Base-by-base conservation (phyloP, 1,140 invertebrate species). In the Pseudomyrmex cubaensis region DNA sequence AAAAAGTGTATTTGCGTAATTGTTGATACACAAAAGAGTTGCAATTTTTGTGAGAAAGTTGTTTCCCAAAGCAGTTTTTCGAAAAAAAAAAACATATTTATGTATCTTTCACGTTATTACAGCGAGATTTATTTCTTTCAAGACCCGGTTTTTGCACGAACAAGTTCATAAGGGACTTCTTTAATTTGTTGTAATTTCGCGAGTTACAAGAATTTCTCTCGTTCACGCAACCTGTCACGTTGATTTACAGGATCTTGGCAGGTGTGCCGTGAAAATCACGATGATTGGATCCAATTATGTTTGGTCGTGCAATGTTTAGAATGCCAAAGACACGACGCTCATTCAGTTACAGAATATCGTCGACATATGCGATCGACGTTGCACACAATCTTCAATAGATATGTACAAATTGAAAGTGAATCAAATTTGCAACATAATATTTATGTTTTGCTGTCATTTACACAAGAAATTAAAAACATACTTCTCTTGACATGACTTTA, bases 111-210 rank as follows among this genome's bases (percentile, higher is more conserved):
- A 77, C 13, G 17, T 59, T 46, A 56, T 56, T 56, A 73, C 35
- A 54, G 52, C 48, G 59, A 13, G 59, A 66, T 66, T 54, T 64
- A 50, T n/a, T 64, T 12, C n/a, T 52, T 76, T 76, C 1, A 64
- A 20, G 13, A 48, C 9, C 17, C 22, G n/a, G 48, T 44, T 76
- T 54, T 54, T 52, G 10, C 3, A 66, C 1, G 22, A 52, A 67
- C 25, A 12, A 54, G 22, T 66, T 54, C 22, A 67, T 67, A 44
- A 67, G 25, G 15, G 25, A 44, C 13, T 52, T 17, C 50, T 56
- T 69, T 69, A 69, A 77, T 77, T 69, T 44, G 17, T 77, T 56
- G 52, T 77, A 67, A 77, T 77, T 77, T 69, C 25, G 12, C 48
- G n/a, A 66, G 48, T 54, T 52, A 67, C 17, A 77, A 44, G 44